These are phyloP conservation scores for Cotesia chilonis DNA, from an alignment of 1,140 invertebrate species.

Conservation along the genomic window DNA sequence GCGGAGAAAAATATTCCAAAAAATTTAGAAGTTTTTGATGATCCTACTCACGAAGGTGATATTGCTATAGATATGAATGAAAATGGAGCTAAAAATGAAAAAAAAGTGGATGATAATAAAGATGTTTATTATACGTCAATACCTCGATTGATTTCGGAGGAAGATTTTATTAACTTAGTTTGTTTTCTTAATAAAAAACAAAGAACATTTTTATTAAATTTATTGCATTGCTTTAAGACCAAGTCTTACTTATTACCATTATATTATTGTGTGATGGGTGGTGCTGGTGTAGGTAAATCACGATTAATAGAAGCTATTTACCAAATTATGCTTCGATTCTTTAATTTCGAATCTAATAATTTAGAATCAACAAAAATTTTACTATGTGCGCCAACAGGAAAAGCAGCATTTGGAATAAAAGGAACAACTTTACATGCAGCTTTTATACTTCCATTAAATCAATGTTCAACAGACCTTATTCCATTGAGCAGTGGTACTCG, in stretches of 20 bases:
- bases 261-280: too few relatives aligned
- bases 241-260: too few relatives aligned
- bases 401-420: constrained; percentile 47
- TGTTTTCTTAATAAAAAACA: constrained; percentile 31
- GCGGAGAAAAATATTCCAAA: too few relatives aligned
- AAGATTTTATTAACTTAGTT: neutral
- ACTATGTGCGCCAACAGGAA: constrained; percentile 50
- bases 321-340: too few relatives aligned
- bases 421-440: constrained; percentile 51
- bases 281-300: too few relatives aligned
- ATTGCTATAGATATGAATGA: too few relatives aligned
- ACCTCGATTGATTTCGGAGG: constrained; percentile 2
- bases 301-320: too few relatives aligned
- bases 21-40: too few relatives aligned
- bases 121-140: neutral
- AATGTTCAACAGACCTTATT: constrained; percentile 28
- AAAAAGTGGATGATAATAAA: too few relatives aligned
- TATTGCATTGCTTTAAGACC: too few relatives aligned
- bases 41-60: too few relatives aligned
- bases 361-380: constrained; percentile 19
- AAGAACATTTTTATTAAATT: constrained; percentile 35
- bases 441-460: constrained; percentile 45
- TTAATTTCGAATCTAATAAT: constrained; percentile 7
- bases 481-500: neutral
- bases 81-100: too few relatives aligned